Percentiles rank a stretch among this genome's conserved stretches.
These are phyloP conservation scores for Amyelois transitella DNA, from an alignment of 1,140 invertebrate genomes.

Conservation along the genomic window DNA sequence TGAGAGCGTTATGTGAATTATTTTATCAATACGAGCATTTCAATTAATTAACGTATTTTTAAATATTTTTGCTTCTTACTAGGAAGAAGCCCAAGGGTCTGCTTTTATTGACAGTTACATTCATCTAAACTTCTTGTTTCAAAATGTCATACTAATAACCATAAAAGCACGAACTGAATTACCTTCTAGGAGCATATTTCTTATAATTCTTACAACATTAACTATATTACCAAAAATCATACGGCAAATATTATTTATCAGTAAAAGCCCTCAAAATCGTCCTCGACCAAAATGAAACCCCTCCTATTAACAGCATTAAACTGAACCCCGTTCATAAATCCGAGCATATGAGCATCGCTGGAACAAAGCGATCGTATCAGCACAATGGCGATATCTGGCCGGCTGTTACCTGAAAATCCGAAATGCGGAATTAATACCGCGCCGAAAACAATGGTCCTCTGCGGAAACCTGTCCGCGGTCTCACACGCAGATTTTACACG, in stretches of 20 bases:
- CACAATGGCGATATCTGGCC: slow-evolving; percentile 2
- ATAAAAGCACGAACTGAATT: too few relatives aligned
- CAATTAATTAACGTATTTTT: not conserved
- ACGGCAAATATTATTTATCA: too few relatives aligned
- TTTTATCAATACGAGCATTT: not conserved
- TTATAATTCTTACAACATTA: too few relatives aligned
- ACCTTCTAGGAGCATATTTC: too few relatives aligned
- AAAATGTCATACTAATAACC: too few relatives aligned
- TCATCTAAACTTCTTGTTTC: too few relatives aligned
- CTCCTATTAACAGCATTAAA: not conserved
- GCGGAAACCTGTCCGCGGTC: slow-evolving; percentile 47
- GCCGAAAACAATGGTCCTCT: slow-evolving; percentile 37
- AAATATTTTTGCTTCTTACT: too few relatives aligned
- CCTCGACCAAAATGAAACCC: not conserved
- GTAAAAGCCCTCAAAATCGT: not conserved
- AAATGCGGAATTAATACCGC: slow-evolving; percentile 46
- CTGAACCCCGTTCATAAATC: not conserved
- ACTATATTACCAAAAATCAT: too few relatives aligned
- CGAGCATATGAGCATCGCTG: slow-evolving; percentile 1
- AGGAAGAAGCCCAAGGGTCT: too few relatives aligned
- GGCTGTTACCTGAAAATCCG: slow-evolving; percentile 26
- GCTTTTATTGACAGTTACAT: too few relatives aligned
- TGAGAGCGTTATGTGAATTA: not conserved
- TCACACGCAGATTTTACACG: slow-evolving; percentile 33
- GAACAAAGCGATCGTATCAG: slow-evolving; percentile 1